Percentiles rank a stretch among this genome's conserved stretches.
Evolutionary conservation across 2,888 invertebrate genomes (phyloP).

Genomic region (Oscheius sp.): DNA sequence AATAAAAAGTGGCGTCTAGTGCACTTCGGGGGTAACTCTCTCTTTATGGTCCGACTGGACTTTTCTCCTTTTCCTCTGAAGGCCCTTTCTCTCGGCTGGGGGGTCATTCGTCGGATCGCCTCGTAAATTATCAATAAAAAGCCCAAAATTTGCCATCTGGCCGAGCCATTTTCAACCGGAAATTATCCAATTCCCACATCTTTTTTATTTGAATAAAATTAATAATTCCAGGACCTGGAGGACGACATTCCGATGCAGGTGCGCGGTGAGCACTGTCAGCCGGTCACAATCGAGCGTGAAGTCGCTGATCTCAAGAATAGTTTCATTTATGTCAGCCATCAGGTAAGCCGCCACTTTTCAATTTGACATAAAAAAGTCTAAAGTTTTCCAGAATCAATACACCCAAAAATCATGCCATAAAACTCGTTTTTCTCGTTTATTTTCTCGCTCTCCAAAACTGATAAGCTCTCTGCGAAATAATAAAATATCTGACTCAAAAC

Average conservation of each 20-base stretch:
- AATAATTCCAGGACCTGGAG: constrained; percentile 36
- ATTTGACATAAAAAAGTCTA: constrained; percentile 1
- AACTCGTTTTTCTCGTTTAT: constrained; percentile 10
- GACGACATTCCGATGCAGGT: constrained; percentile 12
- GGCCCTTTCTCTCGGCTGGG: not conserved
- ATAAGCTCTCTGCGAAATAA: too few species aligned
- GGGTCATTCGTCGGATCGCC: constrained; percentile 6
- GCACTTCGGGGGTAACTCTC: too few species aligned
- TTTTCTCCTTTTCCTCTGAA: not conserved
- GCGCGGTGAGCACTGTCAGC: not conserved
- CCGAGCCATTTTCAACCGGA: constrained; percentile 10
- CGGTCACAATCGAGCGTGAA: constrained; percentile 2
- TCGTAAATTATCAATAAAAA: constrained; percentile 32
- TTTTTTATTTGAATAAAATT: not conserved
- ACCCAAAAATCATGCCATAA: constrained; percentile 14
- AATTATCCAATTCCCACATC: not conserved
- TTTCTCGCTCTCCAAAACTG: too few species aligned
- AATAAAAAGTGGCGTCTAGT: too few species aligned
- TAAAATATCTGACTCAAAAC: not conserved
- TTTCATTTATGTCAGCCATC: constrained; percentile 38
- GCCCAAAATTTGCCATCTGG: constrained; percentile 32
- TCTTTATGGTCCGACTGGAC: too few species aligned
- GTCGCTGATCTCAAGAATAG: constrained; percentile 33
- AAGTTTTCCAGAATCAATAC: constrained; percentile 4
- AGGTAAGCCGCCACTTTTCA: constrained; percentile 18